Percentiles rank a stretch among this genome's conserved stretches.
These are phyloP conservation scores for Pentamera pediparva DNA, from an alignment of 53 echinoderm and acorn worm genomes.

Conservation along the genomic window DNA sequence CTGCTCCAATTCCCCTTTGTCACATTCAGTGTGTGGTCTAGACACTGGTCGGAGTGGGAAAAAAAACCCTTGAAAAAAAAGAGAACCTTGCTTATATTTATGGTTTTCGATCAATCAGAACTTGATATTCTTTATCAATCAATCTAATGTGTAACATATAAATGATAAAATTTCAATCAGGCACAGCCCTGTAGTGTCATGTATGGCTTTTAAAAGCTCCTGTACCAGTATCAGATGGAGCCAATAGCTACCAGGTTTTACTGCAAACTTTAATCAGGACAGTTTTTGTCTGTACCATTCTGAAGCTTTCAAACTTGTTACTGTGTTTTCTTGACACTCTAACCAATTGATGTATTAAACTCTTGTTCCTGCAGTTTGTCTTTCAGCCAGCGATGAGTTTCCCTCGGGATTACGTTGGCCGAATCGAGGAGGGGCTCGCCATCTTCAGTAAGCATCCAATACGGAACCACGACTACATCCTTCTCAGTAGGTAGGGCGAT, in stretches of 20 bases:
- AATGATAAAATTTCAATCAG: too few relatives aligned
- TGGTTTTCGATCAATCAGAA: too few relatives aligned
- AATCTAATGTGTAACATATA: too few relatives aligned
- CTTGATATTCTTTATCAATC: too few relatives aligned
- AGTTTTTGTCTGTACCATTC: not conserved
- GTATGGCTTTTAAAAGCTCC: too few relatives aligned
- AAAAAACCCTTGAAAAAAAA: too few relatives aligned
- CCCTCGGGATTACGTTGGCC: constrained; percentile 38
- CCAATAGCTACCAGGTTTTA: not conserved
- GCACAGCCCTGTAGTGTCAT: too few relatives aligned
- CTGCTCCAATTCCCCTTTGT: too few relatives aligned
- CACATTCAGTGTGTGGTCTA: too few relatives aligned
- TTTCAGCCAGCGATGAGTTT: constrained; percentile 82
- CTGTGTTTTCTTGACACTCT: not conserved
- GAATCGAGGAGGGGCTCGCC: constrained; percentile 78
- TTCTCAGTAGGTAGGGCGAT: constrained; percentile 58
- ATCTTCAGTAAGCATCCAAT: constrained; percentile 84
- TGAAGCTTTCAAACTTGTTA: not conserved
- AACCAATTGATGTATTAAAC: too few relatives aligned
- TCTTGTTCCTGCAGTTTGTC: constrained; percentile 57
- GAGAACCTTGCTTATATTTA: too few relatives aligned
- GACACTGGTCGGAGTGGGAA: too few relatives aligned
- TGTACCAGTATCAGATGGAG: not conserved
- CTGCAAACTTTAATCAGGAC: not conserved
- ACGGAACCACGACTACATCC: constrained; percentile 69